A percentile compares a stretch with the other conserved stretches of the same genome.
These are phyloP conservation scores for Remorina albescens DNA, from an alignment of 2,797 vertebrate species.

Conservation along the genomic window DNA sequence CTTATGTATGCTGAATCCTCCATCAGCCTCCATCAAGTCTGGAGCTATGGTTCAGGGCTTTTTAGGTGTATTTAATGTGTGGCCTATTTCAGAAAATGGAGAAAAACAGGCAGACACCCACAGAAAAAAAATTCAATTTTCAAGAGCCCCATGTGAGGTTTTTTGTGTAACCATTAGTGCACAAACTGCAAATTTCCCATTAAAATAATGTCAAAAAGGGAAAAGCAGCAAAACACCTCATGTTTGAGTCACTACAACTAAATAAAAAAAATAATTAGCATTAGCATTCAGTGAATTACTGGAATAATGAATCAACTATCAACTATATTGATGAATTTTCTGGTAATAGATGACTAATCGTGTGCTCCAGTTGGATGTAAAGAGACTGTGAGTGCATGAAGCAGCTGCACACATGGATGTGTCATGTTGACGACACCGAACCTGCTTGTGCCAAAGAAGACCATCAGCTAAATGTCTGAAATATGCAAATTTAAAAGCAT, in stretches of 20 bases:
- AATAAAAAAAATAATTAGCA: neutral
- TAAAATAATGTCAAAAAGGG: neutral
- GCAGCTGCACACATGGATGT: neutral
- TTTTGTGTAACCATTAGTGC: neutral
- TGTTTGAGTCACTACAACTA: neutral
- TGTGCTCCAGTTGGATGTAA: neutral
- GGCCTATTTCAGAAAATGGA: neutral
- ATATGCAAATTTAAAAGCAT: conserved; percentile 23
- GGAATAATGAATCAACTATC: neutral
- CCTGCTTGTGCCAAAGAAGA: neutral
- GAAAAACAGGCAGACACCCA: neutral
- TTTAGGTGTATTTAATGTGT: neutral
- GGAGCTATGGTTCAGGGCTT: neutral
- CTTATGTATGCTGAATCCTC: neutral
- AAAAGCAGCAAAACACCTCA: neutral
- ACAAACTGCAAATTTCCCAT: neutral
- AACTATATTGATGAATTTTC: too few relatives aligned
- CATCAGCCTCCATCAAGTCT: neutral
- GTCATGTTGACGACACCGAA: neutral
- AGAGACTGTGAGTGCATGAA: neutral
- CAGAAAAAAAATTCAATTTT: too few relatives aligned
- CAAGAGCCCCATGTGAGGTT: too few relatives aligned
- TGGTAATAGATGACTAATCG: neutral
- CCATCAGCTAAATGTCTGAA: conserved; percentile 19
- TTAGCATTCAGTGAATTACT: neutral